Conservation (phyloP, 1,140 invertebrate species). For the Zophobas morio region DNA sequence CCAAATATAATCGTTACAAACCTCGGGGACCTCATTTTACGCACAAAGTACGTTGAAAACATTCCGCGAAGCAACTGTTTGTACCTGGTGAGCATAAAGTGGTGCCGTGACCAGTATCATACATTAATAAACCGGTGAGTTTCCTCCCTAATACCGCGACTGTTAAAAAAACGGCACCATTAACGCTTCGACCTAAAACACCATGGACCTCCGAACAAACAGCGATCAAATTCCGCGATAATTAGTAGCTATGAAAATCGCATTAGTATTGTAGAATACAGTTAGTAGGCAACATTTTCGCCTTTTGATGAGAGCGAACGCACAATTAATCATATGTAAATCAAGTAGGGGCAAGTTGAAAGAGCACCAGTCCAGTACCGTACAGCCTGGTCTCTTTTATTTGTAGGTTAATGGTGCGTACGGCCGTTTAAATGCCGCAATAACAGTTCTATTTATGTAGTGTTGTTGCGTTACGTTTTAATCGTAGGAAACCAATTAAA, state of each 20-base stretch:
- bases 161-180: too few relatives aligned
- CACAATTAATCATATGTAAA: not conserved
- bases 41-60: too few relatives aligned
- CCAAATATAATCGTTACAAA: too few relatives aligned
- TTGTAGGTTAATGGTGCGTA: slow-evolving; percentile 34
- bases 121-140: too few relatives aligned
- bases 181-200: too few relatives aligned
- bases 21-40: too few relatives aligned
- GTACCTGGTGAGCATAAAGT: too few relatives aligned
- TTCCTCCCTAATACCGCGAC: too few relatives aligned
- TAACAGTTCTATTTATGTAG: slow-evolving; percentile 31
- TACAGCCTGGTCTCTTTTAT: slow-evolving; percentile 1
- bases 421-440: slow-evolving; percentile 19
- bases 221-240: not conserved
- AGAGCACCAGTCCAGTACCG: not conserved
- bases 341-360: not conserved
- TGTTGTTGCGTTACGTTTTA: slow-evolving; percentile 19
- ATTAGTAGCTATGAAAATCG: not conserved
- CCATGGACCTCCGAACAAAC: not conserved
- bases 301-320: not conserved
- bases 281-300: not conserved
- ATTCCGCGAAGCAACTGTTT: too few relatives aligned
- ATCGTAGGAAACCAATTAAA: slow-evolving; percentile 36
- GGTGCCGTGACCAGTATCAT: too few relatives aligned
- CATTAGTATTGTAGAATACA: not conserved